These are phyloP conservation scores for Acrocera orbiculus DNA, from an alignment of 2,888 invertebrate genomes.

Conservation along the genomic window DNA sequence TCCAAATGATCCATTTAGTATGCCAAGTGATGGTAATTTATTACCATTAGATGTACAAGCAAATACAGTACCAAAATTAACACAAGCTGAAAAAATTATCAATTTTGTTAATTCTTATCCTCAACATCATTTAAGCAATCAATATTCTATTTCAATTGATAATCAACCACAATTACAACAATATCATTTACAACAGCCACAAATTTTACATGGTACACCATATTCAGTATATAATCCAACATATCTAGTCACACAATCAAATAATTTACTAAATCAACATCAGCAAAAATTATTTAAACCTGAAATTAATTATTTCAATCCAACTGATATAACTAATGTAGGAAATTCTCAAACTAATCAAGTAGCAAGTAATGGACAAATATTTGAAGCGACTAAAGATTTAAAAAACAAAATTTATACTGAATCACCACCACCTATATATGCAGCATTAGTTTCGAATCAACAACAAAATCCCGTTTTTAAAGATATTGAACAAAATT, in stretches of 20 bases:
- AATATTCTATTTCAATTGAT: conserved; percentile 31
- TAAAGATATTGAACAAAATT: conserved; percentile 3
- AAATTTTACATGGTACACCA: conserved; percentile 20
- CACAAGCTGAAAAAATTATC: conserved; percentile 23
- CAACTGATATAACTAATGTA: conserved; percentile 20
- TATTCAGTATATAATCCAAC: conserved; percentile 29
- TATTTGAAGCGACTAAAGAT: conserved; percentile 25
- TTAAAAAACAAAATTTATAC: conserved; percentile 22
- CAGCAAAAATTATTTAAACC: conserved; percentile 34
- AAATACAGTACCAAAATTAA: conserved; percentile 15
- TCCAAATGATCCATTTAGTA: conserved; percentile 28
- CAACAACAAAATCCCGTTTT: conserved; percentile 19
- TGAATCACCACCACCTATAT: conserved; percentile 16
- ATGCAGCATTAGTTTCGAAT: conserved; percentile 25
- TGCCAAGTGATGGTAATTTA: conserved; percentile 31
- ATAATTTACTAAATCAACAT: conserved; percentile 28
- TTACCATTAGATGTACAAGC: conserved; percentile 25
- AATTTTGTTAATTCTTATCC: conserved; percentile 31
- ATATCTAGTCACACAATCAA: conserved; percentile 29
- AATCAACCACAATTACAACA: conserved; percentile 30
- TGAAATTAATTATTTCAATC: conserved; percentile 34
- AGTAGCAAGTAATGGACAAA: conserved; percentile 29
- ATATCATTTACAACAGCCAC: conserved; percentile 18
- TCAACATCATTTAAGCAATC: conserved; percentile 32
- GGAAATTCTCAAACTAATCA: conserved; percentile 26